Percentiles rank a stretch among this genome's conserved stretches.
Evolutionary conservation across 2,797 vertebrate genomes (phyloP).

Genomic region (Silurus aristotelis): DNA sequence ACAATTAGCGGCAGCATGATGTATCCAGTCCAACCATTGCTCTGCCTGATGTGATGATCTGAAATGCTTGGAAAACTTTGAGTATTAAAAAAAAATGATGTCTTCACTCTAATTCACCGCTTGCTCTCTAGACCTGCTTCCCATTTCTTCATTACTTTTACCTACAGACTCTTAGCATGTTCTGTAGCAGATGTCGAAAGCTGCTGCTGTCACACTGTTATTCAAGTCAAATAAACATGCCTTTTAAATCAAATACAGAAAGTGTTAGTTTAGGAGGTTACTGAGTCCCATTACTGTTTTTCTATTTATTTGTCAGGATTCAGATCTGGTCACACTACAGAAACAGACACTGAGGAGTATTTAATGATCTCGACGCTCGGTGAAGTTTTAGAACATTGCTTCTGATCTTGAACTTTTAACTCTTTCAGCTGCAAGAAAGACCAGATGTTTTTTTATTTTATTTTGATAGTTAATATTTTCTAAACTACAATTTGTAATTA

Average conservation of each 20-base stretch:
- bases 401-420: not conserved
- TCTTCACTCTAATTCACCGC: not conserved
- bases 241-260: not conserved
- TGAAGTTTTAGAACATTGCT: not conserved
- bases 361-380: not conserved
- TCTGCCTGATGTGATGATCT: not conserved
- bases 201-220: not conserved
- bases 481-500: no score
- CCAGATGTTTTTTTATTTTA: not conserved
- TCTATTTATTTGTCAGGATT: not conserved
- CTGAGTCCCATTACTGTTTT: not conserved
- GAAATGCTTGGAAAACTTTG: not conserved
- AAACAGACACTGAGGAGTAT: not conserved
- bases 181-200: not conserved
- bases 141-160: no score
- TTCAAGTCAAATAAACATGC: not conserved
- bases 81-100: not conserved
- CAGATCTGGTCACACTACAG: not conserved
- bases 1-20: not conserved
- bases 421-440: not conserved
- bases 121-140: not conserved
- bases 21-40: not conserved
- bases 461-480: no score
- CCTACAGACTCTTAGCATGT: not conserved
- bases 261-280: not conserved